These are phyloP conservation scores for Turdus rufiventris DNA, from an alignment of 2,113 vertebrate species.

Conservation along the genomic window DNA sequence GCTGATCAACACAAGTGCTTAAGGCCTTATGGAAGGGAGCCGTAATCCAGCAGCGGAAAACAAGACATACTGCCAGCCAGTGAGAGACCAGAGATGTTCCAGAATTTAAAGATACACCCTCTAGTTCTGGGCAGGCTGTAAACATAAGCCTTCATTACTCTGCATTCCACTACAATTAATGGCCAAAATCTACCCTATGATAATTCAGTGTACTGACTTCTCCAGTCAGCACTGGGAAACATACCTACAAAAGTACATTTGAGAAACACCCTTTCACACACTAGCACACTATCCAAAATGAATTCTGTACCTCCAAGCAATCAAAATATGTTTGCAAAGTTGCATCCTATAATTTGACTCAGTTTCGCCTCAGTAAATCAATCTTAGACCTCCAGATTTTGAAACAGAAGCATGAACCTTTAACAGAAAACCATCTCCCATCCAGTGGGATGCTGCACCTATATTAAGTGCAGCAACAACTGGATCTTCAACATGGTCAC, in stretches of 20 bases:
- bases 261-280: neutral
- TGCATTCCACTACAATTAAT: neutral
- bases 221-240: neutral
- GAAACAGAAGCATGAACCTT: neutral
- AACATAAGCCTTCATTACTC: neutral
- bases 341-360: accelerated
- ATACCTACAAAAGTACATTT: neutral
- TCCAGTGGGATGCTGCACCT: neutral
- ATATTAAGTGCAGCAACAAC: neutral
- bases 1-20: neutral
- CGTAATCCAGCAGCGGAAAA: neutral
- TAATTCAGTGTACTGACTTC: neutral
- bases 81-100: neutral
- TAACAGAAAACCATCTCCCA: neutral
- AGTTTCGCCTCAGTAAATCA: neutral
- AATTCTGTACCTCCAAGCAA: neutral
- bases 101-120: neutral
- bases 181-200: neutral
- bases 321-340: neutral
- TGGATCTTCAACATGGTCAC: accelerated
- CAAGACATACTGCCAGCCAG: neutral
- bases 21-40: neutral
- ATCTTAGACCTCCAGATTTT: neutral
- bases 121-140: neutral
- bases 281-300: neutral